Base-by-base conservation (phyloP, 2,113 vertebrate genomes). In the Rhabdornis inornatus region DNA sequence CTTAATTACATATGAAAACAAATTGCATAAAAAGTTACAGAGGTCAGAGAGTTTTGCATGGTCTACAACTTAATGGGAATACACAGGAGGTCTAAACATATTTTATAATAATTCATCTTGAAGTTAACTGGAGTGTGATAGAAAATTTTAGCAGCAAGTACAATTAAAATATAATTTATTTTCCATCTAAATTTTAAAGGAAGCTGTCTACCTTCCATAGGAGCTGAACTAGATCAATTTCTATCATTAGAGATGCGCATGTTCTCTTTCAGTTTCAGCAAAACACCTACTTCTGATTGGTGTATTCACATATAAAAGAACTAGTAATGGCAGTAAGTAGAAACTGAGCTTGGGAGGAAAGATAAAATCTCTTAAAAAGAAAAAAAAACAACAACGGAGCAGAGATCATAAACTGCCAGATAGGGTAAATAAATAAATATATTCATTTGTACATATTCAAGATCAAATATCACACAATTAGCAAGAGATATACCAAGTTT, bases 201-300 rank as follows among this genome's bases (percentile, higher is more conserved):
- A 78, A 66, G 2, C 2, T 71, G 6, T 44, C 13, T 72, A 33
- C 9, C 33, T 83, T 7, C 50, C 93, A 55, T 7, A 19, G 15
- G 33, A 50, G 16, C 25, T 35, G 23, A 89, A 19, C 24, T 77
- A 61, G 31, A 56, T 15, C 10, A 4, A 63, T 72, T 65, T 74
- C 47, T 55, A 5, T 31, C n/a, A 35, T 53, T 60, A 65, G 9
- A 70, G 8, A 22, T 52, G 10, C 27, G 3, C 1, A 28, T 0
- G 0, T 90, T 90, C 8, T 60, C 30, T 68, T 52, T 63, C 52
- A 33, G 57, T 72, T 86, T 91, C 68, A 77, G 28, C 3, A 72
- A 49, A 69, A 59, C 9, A 40, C 8, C 3, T 80, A 12, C 35
- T 53, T 68, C 15, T 52, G 13, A 42, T 59, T 39, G 7, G 1